Percentiles rank a stretch among this genome's conserved stretches.
Conservation (phyloP, 2,888 invertebrate genomes). For the Dysmachus trigonus region DNA sequence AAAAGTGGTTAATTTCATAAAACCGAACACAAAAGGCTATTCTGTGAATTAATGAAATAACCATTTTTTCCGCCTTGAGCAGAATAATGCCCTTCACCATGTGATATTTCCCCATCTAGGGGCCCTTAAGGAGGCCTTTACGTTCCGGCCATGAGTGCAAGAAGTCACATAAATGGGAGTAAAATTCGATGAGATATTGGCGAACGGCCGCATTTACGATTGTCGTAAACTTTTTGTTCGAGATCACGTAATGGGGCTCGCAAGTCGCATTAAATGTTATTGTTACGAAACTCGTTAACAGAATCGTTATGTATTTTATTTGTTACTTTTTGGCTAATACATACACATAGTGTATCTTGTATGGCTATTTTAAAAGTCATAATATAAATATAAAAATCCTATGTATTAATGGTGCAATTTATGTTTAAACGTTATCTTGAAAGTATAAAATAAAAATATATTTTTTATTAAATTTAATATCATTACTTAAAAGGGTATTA, state of each 20-base stretch:
- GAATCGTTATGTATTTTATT: not conserved
- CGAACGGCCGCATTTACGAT: not conserved
- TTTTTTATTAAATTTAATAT: too few relatives aligned
- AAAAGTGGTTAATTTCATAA: not conserved
- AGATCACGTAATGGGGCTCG: not conserved
- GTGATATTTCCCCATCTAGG: not conserved
- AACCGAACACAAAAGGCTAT: not conserved
- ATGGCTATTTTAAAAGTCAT: not conserved
- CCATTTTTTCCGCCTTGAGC: not conserved
- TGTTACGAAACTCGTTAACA: not conserved
- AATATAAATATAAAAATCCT: not conserved
- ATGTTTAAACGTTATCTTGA: too few relatives aligned
- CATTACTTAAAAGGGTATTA: too few relatives aligned
- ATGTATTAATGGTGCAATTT: too few relatives aligned
- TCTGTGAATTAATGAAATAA: not conserved
- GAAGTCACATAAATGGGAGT: not conserved
- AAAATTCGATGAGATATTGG: not conserved
- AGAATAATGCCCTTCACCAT: not conserved
- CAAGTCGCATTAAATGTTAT: not conserved
- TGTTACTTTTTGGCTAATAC: not conserved
- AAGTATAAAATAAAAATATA: too few relatives aligned
- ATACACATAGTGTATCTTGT: not conserved
- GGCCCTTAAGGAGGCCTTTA: not conserved
- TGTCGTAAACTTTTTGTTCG: not conserved
- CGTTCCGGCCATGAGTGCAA: not conserved